phyloP scores from a whole-genome alignment of 2,113 vertebrate species.

The Octodon degus region DNA sequence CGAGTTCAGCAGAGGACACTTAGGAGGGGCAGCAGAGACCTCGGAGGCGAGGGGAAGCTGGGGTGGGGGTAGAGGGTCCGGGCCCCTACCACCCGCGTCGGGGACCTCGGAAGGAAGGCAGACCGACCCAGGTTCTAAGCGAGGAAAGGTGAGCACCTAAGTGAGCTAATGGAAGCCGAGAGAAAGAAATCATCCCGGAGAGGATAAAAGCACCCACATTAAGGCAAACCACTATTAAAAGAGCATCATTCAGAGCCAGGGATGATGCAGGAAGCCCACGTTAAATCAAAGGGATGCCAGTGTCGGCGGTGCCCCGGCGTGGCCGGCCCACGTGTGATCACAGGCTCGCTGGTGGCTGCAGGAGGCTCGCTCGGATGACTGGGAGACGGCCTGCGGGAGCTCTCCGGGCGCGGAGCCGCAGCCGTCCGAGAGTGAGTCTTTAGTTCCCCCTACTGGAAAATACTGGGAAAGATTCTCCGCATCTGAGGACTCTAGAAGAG shows the following conservation, averaged over 20 bases:
- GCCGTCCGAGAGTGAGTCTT: conserved; percentile 84
- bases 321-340: conserved; percentile 77
- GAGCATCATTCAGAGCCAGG: background rate
- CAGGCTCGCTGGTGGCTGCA: conserved; percentile 71
- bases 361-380: conserved; percentile 73
- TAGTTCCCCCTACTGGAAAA: conserved; percentile 93
- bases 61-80: background rate
- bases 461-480: conserved; percentile 27
- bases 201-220: background rate
- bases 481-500: background rate
- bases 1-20: background rate
- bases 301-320: conserved; percentile 23
- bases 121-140: background rate
- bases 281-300: conserved; percentile 43
- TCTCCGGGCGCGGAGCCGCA: background rate
- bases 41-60: background rate
- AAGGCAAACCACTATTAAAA: background rate
- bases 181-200: background rate
- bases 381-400: conserved; percentile 40
- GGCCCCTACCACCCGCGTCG: background rate
- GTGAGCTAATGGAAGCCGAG: background rate
- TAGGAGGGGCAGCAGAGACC: background rate
- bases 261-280: background rate
- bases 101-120: background rate
- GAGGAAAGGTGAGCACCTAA: background rate